Evolutionary conservation across 2,888 invertebrate genomes (phyloP).

Genomic region (Drosophila silvestris): DNA sequence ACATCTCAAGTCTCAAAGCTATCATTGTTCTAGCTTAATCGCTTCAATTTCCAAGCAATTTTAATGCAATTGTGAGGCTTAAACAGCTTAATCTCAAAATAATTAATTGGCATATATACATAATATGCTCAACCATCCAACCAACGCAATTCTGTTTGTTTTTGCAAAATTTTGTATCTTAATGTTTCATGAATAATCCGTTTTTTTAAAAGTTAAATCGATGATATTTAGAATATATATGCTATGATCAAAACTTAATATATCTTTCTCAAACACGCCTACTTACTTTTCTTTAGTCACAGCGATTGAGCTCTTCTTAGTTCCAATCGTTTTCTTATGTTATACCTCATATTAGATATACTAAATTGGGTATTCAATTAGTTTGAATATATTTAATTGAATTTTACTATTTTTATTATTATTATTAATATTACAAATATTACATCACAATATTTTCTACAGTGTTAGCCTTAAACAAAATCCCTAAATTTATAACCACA

Average conservation of each 20-base stretch:
- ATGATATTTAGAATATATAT: neutral
- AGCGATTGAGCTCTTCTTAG: too few relatives aligned
- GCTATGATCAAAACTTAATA: too few relatives aligned
- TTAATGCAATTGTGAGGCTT: neutral
- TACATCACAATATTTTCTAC: constrained; percentile 14
- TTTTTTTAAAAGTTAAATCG: neutral
- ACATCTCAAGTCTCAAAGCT: neutral
- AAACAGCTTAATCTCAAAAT: constrained; percentile 20
- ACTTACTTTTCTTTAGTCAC: too few relatives aligned
- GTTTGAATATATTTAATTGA: neutral
- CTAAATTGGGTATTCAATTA: neutral
- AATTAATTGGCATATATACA: neutral
- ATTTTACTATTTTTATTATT: neutral
- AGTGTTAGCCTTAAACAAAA: constrained; percentile 18
- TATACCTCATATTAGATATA: neutral
- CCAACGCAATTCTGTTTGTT: neutral
- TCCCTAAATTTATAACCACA: constrained; percentile 23
- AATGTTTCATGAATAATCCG: neutral
- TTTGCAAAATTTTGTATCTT: too few relatives aligned
- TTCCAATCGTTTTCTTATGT: neutral
- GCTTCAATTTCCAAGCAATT: constrained; percentile 5
- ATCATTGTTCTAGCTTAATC: constrained; percentile 7
- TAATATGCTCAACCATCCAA: neutral
- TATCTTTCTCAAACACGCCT: too few relatives aligned
- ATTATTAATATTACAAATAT: constrained; percentile 7